Conservation (phyloP, 2,888 invertebrate species). For the Patella ulyssiponensis region DNA sequence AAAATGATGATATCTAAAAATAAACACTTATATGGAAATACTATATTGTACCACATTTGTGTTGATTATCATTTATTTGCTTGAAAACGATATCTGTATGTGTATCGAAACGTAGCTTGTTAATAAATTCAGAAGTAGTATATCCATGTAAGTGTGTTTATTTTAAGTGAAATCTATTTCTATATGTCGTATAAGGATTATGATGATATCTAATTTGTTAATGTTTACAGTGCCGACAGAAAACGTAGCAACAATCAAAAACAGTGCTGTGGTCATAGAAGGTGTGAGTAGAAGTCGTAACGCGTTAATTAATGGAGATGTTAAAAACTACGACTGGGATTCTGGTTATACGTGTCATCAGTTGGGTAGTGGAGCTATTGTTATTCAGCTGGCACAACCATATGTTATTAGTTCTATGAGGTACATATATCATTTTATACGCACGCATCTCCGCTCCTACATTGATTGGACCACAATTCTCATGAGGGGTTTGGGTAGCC, state of each 20-base stretch:
- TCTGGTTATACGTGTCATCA: slow-evolving; percentile 98
- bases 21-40: too few relatives aligned
- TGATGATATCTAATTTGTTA: too few relatives aligned
- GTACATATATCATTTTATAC: slow-evolving; percentile 45
- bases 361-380: slow-evolving; percentile 85
- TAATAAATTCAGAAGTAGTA: too few relatives aligned
- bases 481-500: not conserved
- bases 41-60: too few relatives aligned
- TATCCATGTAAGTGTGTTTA: too few relatives aligned
- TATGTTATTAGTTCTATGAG: slow-evolving; percentile 92
- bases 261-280: slow-evolving; percentile 94
- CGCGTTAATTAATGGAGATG: slow-evolving; percentile 95
- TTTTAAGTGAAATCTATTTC: too few relatives aligned
- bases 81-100: too few relatives aligned
- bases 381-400: slow-evolving; percentile 96
- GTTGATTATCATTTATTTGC: too few relatives aligned
- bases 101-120: too few relatives aligned
- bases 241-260: slow-evolving; percentile 93
- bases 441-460: too few relatives aligned
- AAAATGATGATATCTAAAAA: too few relatives aligned
- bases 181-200: too few relatives aligned
- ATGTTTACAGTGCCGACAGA: slow-evolving; percentile 79
- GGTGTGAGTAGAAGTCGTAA: slow-evolving; percentile 95
- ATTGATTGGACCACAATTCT: not conserved
- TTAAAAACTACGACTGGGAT: slow-evolving; percentile 97